These are phyloP conservation scores for Diploptera punctata DNA, from an alignment of 2,888 invertebrate genomes.

Conservation along the genomic window DNA sequence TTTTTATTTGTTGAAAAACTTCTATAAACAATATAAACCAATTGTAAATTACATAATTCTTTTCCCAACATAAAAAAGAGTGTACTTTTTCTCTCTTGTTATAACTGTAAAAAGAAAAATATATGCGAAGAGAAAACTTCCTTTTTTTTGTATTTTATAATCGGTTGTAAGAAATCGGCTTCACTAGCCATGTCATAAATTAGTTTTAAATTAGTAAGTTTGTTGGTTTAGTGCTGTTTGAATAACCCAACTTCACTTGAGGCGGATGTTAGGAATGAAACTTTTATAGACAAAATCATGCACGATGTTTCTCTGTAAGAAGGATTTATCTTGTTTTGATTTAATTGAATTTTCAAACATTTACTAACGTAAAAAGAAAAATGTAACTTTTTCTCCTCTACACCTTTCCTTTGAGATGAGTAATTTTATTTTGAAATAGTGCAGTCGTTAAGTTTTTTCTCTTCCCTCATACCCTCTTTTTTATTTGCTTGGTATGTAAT, in stretches of 20 bases:
- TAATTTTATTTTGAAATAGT: neutral
- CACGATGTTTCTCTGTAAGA: neutral
- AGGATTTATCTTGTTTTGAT: conserved; percentile 24
- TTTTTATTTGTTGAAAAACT: no score
- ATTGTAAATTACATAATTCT: no score
- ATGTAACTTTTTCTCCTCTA: neutral
- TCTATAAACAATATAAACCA: no score
- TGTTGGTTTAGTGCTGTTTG: conserved; percentile 10
- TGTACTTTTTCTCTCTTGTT: no score
- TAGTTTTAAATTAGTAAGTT: conserved; percentile 22
- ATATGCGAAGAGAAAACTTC: no score
- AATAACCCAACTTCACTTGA: neutral
- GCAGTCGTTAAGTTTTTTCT: neutral
- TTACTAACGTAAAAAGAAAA: neutral
- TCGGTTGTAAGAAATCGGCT: neutral
- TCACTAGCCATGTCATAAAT: neutral
- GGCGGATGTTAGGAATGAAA: neutral
- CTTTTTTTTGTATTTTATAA: neutral
- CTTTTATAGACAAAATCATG: neutral
- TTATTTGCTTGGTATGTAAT: neutral
- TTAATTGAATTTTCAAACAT: neutral
- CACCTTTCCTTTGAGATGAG: neutral
- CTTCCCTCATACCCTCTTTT: neutral
- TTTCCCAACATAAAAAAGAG: no score
- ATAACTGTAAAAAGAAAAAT: no score